Evolutionary conservation across 1,140 invertebrate genomes (phyloP).

Genomic region (Sipha flava): DNA sequence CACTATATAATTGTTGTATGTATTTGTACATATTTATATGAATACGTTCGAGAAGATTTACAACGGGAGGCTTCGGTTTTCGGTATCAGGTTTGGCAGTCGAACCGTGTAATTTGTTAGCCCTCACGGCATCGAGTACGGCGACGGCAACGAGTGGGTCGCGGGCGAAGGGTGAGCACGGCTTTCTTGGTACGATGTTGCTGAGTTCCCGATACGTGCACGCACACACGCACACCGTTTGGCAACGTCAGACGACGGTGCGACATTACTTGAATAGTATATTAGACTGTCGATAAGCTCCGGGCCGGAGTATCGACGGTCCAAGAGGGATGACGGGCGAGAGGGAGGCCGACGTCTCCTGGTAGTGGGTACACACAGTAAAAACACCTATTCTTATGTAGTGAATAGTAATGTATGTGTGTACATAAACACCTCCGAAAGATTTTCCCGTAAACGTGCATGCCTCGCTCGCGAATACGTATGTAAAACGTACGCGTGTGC

Average conservation of each 20-base stretch:
- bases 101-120: conserved; percentile 19
- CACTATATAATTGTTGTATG: too few species aligned
- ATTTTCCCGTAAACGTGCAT: too few species aligned
- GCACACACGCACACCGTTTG: not conserved
- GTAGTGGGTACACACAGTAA: not conserved
- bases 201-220: not conserved
- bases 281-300: conserved; percentile 10
- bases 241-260: conserved; percentile 3
- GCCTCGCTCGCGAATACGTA: too few species aligned
- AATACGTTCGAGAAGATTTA: not conserved
- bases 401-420: too few species aligned
- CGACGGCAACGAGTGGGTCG: too few species aligned
- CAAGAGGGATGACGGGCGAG: not conserved
- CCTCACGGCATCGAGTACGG: not conserved
- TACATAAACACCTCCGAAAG: too few species aligned
- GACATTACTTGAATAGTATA: conserved; percentile 26
- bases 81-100: conserved; percentile 22
- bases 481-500: too few species aligned
- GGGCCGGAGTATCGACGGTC: not conserved
- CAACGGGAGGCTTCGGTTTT: not conserved
- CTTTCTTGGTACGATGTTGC: conserved; percentile 3
- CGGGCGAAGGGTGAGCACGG: too few species aligned
- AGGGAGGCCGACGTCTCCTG: not conserved
- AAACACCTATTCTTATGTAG: too few species aligned
- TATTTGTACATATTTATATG: not conserved